These are phyloP conservation scores for Junonia oenone DNA, from an alignment of 2,888 invertebrate genomes.

Conservation along the genomic window DNA sequence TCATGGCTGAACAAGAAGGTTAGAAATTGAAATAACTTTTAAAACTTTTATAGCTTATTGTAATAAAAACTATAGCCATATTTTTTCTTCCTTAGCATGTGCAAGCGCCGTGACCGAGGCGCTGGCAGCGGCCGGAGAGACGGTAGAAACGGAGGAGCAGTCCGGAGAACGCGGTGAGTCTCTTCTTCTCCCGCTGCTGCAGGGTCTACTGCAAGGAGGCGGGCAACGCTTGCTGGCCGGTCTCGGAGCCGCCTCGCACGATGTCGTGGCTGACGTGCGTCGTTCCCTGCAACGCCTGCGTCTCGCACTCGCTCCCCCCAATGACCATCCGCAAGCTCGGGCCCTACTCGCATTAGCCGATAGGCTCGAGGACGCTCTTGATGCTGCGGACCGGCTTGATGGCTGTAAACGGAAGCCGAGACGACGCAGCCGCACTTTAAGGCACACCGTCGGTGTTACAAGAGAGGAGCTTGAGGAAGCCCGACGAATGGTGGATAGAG, in stretches of 20 bases:
- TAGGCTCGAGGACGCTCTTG: conserved; percentile 82
- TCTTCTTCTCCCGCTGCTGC: conserved; percentile 83
- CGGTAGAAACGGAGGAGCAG: conserved; percentile 38
- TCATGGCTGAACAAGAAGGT: conserved; percentile 95
- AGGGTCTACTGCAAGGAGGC: conserved; percentile 81
- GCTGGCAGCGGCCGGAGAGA: conserved; percentile 59
- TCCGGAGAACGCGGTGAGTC: conserved; percentile 85
- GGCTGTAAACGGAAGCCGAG: conserved; percentile 65
- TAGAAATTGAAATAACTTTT: conserved; percentile 28
- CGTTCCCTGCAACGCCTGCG: conserved; percentile 87
- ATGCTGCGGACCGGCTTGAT: conserved; percentile 59
- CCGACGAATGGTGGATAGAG: conserved; percentile 83
- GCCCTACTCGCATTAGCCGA: conserved; percentile 85
- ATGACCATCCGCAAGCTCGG: conserved; percentile 71
- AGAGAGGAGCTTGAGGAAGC: conserved; percentile 89
- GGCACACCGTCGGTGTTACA: conserved; percentile 92
- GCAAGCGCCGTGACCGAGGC: conserved; percentile 69
- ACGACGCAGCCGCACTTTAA: conserved; percentile 81
- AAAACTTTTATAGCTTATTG: not conserved
- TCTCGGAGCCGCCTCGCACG: conserved; percentile 75
- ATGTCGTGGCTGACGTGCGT: conserved; percentile 87
- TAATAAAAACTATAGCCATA: not conserved
- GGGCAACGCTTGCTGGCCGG: conserved; percentile 62
- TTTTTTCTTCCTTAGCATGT: conserved; percentile 48
- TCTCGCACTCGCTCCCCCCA: conserved; percentile 82